Evolutionary conservation across 2,888 invertebrate genomes (phyloP).

Genomic region (Glaucopsyche alexis): DNA sequence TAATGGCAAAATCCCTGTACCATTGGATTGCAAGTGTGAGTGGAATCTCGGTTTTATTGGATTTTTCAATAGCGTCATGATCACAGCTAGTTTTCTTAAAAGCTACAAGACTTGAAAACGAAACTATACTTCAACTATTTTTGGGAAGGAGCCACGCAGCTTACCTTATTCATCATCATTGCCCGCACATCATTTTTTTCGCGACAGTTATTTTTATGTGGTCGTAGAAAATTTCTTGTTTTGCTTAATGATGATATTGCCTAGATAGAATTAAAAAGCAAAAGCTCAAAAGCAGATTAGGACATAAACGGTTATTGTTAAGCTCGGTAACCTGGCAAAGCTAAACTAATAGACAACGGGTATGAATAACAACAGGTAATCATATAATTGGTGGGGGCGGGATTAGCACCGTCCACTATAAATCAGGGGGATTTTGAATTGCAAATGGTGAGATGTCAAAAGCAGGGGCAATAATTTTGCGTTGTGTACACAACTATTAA

Average conservation of each 20-base stretch:
- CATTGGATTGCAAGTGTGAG: conserved; percentile 21
- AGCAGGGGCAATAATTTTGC: conserved; percentile 43
- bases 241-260: neutral
- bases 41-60: neutral
- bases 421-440: conserved; percentile 41
- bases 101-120: neutral
- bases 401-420: conserved; percentile 39
- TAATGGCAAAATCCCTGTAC: conserved; percentile 13
- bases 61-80: neutral
- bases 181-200: neutral
- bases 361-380: conserved; percentile 22
- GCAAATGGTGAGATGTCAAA: conserved; percentile 44
- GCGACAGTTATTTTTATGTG: neutral
- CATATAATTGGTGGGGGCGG: conserved; percentile 9
- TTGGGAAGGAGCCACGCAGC: neutral
- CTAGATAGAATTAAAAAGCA: neutral
- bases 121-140: neutral
- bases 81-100: neutral
- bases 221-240: neutral
- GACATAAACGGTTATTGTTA: neutral
- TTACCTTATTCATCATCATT: no score
- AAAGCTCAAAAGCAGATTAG: neutral
- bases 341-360: conserved; percentile 19
- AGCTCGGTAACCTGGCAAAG: neutral
- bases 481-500: conserved; percentile 42